Evolutionary conservation across 2,797 vertebrate species (phyloP), one percentile per base, ranked within the genome.

Genomic region (Fistularia tabacaria): DNA sequence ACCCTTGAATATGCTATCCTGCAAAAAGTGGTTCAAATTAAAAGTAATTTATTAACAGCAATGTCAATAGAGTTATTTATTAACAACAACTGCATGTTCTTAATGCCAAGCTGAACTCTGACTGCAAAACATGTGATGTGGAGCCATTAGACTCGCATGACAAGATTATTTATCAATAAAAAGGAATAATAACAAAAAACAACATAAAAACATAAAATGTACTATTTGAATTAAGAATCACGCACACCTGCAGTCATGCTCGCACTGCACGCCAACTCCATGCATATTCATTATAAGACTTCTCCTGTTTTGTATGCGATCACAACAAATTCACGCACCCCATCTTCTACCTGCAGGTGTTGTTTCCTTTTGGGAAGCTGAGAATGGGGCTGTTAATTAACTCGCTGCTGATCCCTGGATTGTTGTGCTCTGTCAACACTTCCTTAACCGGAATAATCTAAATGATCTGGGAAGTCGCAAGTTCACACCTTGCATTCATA

Each of bases 351-450:
- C 55, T 54, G 57, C 77, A 85, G 84, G 79, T 85, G 81, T 81
- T 74, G 66, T 63, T 74, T 71, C 61, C 66, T 73, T 62, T 71
- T 46, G 50, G 62, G 73, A 15, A 72, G 68, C 64, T 50, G 75
- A 71, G 73, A 76, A 74, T 74, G 47, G 59, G 47, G 71, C 73
- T 73, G 82, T 80, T 90, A 85, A 84, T 87, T 81, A 83, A 81
- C 75, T 67, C 0, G 36, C 75, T 69, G 74, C 57, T 52, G 36
- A 66, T 81, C 49, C 68, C 46, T 58, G 66, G 46, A 65, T 73
- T 53, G 67, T 64, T 73, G 71, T 73, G 67, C 38, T 58, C 75
- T 80, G 84, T 88, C 85, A 86, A 85, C 87, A 83, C 86, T 83
- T 89, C 78, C 79, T 85, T 80, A 77, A 57, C 76, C 64, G 54